Conservation (phyloP, 2,113 vertebrate genomes). For the Sphaerodactylus townsendi region DNA sequence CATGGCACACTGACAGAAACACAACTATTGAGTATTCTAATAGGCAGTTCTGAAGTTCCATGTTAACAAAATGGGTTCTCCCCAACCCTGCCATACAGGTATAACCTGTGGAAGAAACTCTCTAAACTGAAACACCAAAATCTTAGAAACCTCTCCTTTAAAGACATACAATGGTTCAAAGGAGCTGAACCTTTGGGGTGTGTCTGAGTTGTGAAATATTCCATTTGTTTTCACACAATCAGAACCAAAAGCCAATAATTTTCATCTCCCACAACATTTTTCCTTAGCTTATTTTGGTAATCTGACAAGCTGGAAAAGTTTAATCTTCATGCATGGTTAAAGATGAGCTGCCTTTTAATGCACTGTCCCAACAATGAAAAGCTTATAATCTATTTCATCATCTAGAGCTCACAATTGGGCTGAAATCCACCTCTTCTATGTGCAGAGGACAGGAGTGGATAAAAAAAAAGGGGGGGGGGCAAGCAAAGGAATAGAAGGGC, state of each 20-base stretch:
- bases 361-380: neutral
- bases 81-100: too few relatives aligned
- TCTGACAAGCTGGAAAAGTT: neutral
- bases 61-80: neutral
- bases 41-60: neutral
- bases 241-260: neutral
- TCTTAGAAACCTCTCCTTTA: slow-evolving; percentile 29
- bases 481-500: neutral
- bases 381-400: neutral
- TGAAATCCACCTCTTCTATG: neutral
- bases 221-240: slow-evolving; percentile 44
- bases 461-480: too few relatives aligned
- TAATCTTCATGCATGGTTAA: neutral
- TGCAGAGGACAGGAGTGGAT: neutral
- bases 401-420: neutral
- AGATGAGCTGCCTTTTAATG: neutral
- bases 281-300: neutral
- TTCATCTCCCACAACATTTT: neutral
- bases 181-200: slow-evolving; percentile 27
- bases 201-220: slow-evolving; percentile 32
- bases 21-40: neutral
- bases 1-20: neutral
- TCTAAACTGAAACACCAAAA: neutral
- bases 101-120: too few relatives aligned
- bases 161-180: slow-evolving; percentile 22